These are phyloP conservation scores for Orbicella faveolata DNA, from an alignment of 64 coral and sea anemone genomes.

Conservation along the genomic window DNA sequence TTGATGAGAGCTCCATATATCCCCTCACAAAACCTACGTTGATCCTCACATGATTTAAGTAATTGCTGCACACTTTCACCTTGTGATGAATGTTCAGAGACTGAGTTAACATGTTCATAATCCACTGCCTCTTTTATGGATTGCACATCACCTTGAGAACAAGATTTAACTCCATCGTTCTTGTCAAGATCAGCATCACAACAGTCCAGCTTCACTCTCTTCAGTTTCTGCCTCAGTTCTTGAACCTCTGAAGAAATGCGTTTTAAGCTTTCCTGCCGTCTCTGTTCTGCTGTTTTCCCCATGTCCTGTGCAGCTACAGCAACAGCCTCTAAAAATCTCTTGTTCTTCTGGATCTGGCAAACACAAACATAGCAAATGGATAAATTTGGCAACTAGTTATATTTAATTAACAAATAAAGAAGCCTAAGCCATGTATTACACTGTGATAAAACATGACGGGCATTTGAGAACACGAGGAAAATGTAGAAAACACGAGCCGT, in stretches of 20 bases:
- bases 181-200: background rate
- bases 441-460: no score
- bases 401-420: no score
- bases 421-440: no score
- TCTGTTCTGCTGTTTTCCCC: constrained; percentile 52
- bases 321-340: constrained; percentile 45
- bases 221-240: constrained; percentile 38
- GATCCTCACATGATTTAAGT: constrained; percentile 36
- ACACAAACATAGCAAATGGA: background rate
- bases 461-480: no score
- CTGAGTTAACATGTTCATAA: background rate
- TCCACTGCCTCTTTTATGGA: background rate
- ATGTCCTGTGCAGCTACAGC: constrained; percentile 23
- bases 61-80: background rate
- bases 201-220: constrained; percentile 39
- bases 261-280: constrained; percentile 67
- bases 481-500: no score
- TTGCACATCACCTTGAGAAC: background rate
- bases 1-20: constrained; percentile 58
- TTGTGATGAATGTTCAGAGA: background rate
- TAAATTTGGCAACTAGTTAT: background rate
- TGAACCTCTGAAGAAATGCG: constrained; percentile 66
- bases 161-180: background rate
- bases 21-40: constrained; percentile 15
- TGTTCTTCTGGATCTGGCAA: constrained; percentile 53